These are phyloP conservation scores for Porites divaricata DNA, from an alignment of 92 coral and sea anemone genomes.

Conservation along the genomic window DNA sequence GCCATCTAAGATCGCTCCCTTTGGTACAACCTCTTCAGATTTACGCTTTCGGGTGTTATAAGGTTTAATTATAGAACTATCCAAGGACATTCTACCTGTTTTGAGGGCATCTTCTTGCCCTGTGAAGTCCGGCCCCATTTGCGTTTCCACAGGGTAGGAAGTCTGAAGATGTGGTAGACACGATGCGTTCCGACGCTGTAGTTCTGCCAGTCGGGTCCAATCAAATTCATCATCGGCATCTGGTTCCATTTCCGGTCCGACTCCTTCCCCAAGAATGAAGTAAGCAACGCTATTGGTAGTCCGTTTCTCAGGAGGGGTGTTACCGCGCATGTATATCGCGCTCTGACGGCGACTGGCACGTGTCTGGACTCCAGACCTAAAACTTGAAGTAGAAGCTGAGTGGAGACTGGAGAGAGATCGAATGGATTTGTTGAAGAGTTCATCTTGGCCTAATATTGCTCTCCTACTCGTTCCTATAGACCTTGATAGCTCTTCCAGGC, in stretches of 20 bases:
- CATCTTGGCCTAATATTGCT: conserved; percentile 31
- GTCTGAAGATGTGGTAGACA: conserved; percentile 96
- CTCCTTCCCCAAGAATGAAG: conserved; percentile 76
- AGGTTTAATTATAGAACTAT: conserved; percentile 25
- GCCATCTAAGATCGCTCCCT: conserved; percentile 9
- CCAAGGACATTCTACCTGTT: conserved; percentile 51
- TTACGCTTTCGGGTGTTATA: conserved; percentile 68
- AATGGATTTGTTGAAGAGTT: conserved; percentile 27
- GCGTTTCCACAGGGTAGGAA: conserved; percentile 96
- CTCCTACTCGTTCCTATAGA: conserved; percentile 23
- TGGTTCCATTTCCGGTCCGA: conserved; percentile 70
- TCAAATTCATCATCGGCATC: conserved; percentile 77
- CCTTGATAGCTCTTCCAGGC: conserved; percentile 56
- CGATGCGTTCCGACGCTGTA: conserved; percentile 86
- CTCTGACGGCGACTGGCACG: conserved; percentile 85
- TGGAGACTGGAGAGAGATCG: conserved; percentile 57
- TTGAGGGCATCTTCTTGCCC: conserved; percentile 74
- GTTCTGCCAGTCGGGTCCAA: conserved; percentile 89
- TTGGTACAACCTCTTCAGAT: conserved; percentile 35
- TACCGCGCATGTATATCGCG: conserved; percentile 76
- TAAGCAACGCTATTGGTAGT: conserved; percentile 86
- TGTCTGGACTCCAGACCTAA: conserved; percentile 57
- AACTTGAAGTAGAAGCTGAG: conserved; percentile 57
- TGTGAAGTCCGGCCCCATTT: conserved; percentile 66
- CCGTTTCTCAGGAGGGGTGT: conserved; percentile 80